A percentile compares a stretch with the other conserved stretches of the same genome.
Conservation (phyloP, 2,888 invertebrate genomes). For the Cantharis rufa region DNA sequence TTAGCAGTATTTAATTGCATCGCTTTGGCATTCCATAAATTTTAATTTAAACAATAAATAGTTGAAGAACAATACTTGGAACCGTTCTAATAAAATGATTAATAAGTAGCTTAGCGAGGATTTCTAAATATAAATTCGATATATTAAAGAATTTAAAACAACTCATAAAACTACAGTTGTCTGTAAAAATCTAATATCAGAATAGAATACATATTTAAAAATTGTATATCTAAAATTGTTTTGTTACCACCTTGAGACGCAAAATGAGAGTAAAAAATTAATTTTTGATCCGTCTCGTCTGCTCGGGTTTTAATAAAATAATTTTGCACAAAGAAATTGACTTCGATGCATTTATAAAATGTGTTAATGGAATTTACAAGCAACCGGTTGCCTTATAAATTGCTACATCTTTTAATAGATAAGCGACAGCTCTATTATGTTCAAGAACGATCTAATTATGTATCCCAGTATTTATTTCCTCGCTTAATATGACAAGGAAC, state of each 20-base stretch:
- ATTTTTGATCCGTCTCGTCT: not conserved
- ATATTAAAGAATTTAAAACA: conserved; percentile 2
- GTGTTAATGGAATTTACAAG: not conserved
- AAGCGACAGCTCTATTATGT: not conserved
- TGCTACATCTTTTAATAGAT: not conserved
- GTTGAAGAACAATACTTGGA: not conserved
- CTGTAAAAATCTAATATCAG: conserved; percentile 3
- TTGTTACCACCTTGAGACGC: not conserved
- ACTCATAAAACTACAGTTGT: conserved; percentile 5
- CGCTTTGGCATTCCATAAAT: not conserved
- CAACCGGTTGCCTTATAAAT: not conserved
- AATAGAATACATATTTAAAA: not conserved
- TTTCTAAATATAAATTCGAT: not conserved
- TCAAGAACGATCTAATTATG: not conserved
- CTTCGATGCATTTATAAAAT: not conserved
- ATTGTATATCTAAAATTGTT: not conserved
- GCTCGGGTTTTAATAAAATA: not conserved
- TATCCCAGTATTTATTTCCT: not conserved
- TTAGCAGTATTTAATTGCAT: not conserved
- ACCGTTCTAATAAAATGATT: not conserved
- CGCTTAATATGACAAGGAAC: not conserved
- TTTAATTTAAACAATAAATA: not conserved
- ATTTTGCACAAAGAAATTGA: not conserved
- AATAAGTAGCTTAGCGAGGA: not conserved
- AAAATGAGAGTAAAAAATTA: not conserved